Percentiles rank a stretch among this genome's conserved stretches.
phyloP scores from a whole-genome alignment of 2,113 vertebrate species.

The Nothocercus nigrocapillus region DNA sequence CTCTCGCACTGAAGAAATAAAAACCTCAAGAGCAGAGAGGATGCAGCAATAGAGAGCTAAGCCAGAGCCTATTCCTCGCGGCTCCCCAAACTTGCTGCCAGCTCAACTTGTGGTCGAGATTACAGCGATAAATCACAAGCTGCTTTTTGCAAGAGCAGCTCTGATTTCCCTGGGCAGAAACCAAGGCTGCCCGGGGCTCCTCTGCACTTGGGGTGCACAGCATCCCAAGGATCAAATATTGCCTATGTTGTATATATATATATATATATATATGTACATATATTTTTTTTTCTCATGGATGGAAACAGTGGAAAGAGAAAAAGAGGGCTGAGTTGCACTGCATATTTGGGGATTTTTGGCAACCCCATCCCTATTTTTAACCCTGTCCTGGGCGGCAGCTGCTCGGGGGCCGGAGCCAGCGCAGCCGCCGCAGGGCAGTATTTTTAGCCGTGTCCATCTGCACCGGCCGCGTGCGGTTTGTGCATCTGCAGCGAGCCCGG shows the following conservation, averaged over 20 bases:
- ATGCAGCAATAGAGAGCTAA: slow-evolving; percentile 43
- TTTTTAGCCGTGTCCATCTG: slow-evolving; percentile 55
- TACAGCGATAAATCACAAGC: slow-evolving; percentile 68
- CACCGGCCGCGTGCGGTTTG: slow-evolving; percentile 2
- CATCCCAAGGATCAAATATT: neutral
- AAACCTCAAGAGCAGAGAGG: slow-evolving; percentile 43
- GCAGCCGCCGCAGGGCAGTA: neutral
- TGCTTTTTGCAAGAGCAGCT: slow-evolving; percentile 65
- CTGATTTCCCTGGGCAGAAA: slow-evolving; percentile 66
- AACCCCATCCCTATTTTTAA: neutral
- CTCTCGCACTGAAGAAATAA: neutral
- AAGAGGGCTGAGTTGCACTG: neutral
- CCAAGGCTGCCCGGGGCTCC: neutral
- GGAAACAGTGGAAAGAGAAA: neutral
- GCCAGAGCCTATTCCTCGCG: slow-evolving; percentile 3
- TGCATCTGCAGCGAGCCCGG: slow-evolving; percentile 17
- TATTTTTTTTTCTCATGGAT: neutral
- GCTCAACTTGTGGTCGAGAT: slow-evolving; percentile 69
- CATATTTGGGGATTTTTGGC: neutral
- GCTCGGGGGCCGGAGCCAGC: neutral
- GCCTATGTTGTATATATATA: too few relatives aligned
- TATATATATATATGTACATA: too few relatives aligned
- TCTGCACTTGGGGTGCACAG: neutral
- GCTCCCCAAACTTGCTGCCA: slow-evolving; percentile 56
- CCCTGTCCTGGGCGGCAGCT: neutral